phyloP scores from a whole-genome alignment of 1,140 invertebrate genomes.

The Goniozus legneri region DNA sequence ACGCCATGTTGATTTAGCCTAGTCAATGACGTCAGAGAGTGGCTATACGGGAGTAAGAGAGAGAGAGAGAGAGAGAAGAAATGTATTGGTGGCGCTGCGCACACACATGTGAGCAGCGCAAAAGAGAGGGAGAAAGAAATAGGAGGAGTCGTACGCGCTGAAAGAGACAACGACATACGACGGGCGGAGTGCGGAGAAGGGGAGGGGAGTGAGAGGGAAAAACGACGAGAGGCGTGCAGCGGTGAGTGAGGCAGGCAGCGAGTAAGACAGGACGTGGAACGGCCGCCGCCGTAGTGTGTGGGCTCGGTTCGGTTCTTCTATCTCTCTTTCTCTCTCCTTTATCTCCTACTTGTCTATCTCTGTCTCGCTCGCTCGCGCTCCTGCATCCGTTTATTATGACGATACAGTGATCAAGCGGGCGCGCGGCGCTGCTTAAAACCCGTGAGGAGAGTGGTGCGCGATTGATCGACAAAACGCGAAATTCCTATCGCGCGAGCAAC shows the following conservation, averaged over 20 bases:
- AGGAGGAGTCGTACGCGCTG: neutral
- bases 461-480: no score
- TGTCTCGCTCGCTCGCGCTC: no score
- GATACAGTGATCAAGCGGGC: slow-evolving; percentile 28
- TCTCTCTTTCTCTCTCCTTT: slow-evolving; percentile 4
- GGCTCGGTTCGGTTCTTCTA: slow-evolving; percentile 22
- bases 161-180: neutral
- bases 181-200: neutral
- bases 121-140: neutral
- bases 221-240: slow-evolving; percentile 13
- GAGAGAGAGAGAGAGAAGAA: slow-evolving; percentile 8
- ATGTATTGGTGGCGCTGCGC: no score
- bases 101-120: no score
- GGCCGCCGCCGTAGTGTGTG: slow-evolving; percentile 21
- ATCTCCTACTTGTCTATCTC: slow-evolving; percentile 8
- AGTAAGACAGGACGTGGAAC: slow-evolving; percentile 19
- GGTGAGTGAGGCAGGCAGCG: slow-evolving; percentile 5
- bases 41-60: neutral
- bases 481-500: no score
- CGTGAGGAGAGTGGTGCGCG: no score
- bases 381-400: slow-evolving; percentile 30
- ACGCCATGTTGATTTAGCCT: slow-evolving; percentile 19
- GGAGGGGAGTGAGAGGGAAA: neutral
- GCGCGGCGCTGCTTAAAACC: slow-evolving; percentile 21
- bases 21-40: slow-evolving; percentile 19